Evolutionary conservation across 2,113 vertebrate genomes (phyloP), one percentile per base, ranked within the genome.

Genomic region (Campylorhamphus procurvoides): DNA sequence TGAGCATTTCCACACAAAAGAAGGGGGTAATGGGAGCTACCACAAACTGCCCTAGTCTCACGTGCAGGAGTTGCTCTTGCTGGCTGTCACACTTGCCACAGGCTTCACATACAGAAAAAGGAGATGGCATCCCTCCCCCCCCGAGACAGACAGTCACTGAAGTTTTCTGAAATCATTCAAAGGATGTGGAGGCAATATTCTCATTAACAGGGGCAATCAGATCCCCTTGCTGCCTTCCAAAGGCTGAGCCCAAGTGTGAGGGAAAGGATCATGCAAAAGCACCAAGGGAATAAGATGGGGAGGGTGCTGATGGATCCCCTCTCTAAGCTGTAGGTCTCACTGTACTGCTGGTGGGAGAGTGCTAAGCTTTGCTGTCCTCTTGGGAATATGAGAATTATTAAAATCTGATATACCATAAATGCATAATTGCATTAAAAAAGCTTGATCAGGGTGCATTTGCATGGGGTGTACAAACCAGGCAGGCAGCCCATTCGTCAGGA

Each of bases 111-210:
- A 4, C 37, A 69, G 74, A 42, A 49, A 33, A 49, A 77, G 49
- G 47, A 80, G 40, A 31, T 91, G 55, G 37, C 66, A 71, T 50
- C 52, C 18, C 22, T 89, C 77, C 50, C 78, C 10, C 4, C 1
- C 5, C 1, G 46, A 42, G 72, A 67, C 3, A 14, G 35, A 40
- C 50, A 58, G 58, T 62, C 5, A 6, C 84, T 68, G 78, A 82
- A 52, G n/a, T 89, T 91, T 89, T 89, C 74, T 84, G 47, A 93
- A 89, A 59, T 74, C 74, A 50, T 50, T 82, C 91, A 64, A 86
- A 92, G 47, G n/a, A 56, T 23, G 56, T 64, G 19, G 25, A 85
- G 23, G 22, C 3, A 7, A 47, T 73, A 64, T 69, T 93, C 31
- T 59, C 42, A 28, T 73, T 89, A 87, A 68, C 14, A 4, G 46